phyloP scores from a whole-genome alignment of 2,113 vertebrate genomes.

The Leptocoma aspasia region DNA sequence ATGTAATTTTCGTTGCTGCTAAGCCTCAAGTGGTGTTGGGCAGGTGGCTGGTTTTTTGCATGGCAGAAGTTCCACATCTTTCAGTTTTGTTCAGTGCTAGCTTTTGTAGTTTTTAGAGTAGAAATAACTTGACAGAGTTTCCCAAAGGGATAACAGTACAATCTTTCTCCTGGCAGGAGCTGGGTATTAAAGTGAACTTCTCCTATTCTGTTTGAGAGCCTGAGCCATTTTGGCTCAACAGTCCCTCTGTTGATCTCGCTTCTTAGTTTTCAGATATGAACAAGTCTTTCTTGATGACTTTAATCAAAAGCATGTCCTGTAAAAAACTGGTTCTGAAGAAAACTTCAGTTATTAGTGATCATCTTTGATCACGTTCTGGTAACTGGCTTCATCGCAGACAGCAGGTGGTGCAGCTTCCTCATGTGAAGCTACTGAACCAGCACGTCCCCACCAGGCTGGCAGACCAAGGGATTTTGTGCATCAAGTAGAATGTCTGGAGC shows the following conservation, averaged over 20 bases:
- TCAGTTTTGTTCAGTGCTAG: not conserved
- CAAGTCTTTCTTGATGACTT: not conserved
- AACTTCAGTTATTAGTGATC: not conserved
- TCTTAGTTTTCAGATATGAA: not conserved
- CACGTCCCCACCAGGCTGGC: not conserved
- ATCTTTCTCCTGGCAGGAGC: not conserved
- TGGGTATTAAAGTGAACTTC: not conserved
- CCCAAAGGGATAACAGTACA: not conserved
- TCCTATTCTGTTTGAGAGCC: not conserved
- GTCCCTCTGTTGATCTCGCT: not conserved
- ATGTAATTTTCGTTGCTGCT: not conserved
- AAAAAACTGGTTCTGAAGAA: not conserved
- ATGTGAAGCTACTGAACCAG: not conserved
- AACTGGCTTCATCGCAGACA: not conserved
- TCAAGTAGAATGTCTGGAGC: not conserved
- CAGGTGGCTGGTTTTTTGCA: not conserved
- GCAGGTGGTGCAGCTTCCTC: constrained; percentile 68
- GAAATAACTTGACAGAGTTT: not conserved
- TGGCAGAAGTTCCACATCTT: not conserved
- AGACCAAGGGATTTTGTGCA: not conserved
- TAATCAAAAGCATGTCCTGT: not conserved
- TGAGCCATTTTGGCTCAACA: not conserved
- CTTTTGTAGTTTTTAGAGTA: not conserved
- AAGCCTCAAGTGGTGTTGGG: not conserved
- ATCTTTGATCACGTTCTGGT: not conserved